Base-by-base conservation (phyloP, 1,140 invertebrate species). In the Drosophila neocordata region DNA sequence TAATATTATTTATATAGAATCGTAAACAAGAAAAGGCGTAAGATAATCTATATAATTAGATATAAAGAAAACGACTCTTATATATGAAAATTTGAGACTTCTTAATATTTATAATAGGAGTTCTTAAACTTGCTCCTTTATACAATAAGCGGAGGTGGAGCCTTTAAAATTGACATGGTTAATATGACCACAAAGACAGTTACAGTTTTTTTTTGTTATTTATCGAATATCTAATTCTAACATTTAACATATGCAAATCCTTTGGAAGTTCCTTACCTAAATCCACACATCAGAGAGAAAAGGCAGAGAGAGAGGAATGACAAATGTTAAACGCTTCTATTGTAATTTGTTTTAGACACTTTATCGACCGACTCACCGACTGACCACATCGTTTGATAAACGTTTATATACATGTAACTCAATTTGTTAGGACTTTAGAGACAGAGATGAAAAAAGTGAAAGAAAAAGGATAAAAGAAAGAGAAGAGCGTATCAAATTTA, bases 371-470 rank as follows among this genome's bases (percentile, higher is more conserved):
- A 48, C 18, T 8, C n/a, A 48, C 41, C 41, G 15, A 20, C 41
- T 12, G 3, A 48, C 41, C 41, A 48, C 41, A 48, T 48, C 63
- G 80, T 73, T 63, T 72, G 66, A 85, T 83, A 85, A 77, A 84
- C 81, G 82, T 81, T 84, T 85, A 84, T 84, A 76, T 87, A 66
- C 73, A 74, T 84, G 80, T 84, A 77, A 87, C 82, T 85, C 80
- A 84, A 84, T 84, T 84, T 84, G 80, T 69, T 75, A 66, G 82
- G 58, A 62, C 57, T 70, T 48, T 44, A 12, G 48, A n/a, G 20
- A 27, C 51, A 61, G 7, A 35, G 34, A 35, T 35, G 12, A 11
- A 35, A 12, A 35, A 11, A 48, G 8, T 20, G 15, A 48, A 1
- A 48, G 15, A 48, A 15, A 48, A n/a, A 13, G 37, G 13, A 4